Evolutionary conservation across 2,797 vertebrate genomes (phyloP).

Genomic region (Heliangelus exortis): DNA sequence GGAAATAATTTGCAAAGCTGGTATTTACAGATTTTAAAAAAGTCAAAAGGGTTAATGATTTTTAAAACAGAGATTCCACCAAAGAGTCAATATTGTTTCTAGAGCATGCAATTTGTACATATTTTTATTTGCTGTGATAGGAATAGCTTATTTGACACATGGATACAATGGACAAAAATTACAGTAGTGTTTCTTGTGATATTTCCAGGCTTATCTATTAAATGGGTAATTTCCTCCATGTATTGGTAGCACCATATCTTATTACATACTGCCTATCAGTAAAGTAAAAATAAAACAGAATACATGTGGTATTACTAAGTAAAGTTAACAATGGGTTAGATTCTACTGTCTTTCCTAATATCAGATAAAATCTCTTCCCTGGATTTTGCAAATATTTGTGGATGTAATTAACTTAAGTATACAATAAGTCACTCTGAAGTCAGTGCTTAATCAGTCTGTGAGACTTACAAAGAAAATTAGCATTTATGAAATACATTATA

Average conservation of each 20-base stretch:
- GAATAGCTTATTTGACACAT: neutral
- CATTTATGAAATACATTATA: slow-evolving; percentile 47
- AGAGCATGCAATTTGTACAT: neutral
- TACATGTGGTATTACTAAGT: neutral
- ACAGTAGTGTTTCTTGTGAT: neutral
- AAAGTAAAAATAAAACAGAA: neutral
- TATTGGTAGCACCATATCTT: neutral
- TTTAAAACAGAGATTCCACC: slow-evolving; percentile 30
- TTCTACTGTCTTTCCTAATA: slow-evolving; percentile 5
- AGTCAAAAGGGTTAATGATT: slow-evolving; percentile 16
- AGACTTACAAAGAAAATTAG: slow-evolving; percentile 48
- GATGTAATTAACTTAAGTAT: slow-evolving; percentile 60
- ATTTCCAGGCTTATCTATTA: neutral
- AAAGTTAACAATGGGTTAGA: slow-evolving; percentile 5
- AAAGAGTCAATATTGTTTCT: slow-evolving; percentile 14
- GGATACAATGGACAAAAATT: neutral
- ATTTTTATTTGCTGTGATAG: slow-evolving; percentile 15
- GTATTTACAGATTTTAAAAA: slow-evolving; percentile 49
- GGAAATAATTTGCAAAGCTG: slow-evolving; percentile 41
- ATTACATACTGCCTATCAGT: neutral
- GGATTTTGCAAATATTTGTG: slow-evolving; percentile 62
- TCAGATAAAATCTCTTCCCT: neutral
- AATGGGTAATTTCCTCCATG: neutral
- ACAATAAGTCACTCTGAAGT: slow-evolving; percentile 59
- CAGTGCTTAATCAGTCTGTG: slow-evolving; percentile 45